phyloP scores from a whole-genome alignment of 2,888 invertebrate species.

The Chloroclystis v-ata region DNA sequence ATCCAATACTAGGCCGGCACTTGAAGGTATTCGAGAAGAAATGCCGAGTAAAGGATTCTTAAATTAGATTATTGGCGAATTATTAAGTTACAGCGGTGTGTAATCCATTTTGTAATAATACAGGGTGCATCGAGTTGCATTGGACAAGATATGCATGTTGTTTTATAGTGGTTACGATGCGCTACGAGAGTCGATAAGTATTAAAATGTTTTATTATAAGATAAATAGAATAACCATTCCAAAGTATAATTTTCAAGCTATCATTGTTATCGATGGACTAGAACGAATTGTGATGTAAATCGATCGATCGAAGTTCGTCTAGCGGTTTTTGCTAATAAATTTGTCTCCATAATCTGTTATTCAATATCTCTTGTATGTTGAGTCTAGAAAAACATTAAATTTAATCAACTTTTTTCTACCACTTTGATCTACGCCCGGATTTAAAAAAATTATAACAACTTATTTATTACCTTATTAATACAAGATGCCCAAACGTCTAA shows the following conservation, averaged over 20 bases:
- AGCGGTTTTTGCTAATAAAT: constrained; percentile 71
- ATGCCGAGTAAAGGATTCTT: constrained; percentile 47
- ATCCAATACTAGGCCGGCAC: constrained; percentile 70
- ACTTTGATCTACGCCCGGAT: no score
- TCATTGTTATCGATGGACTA: constrained; percentile 17
- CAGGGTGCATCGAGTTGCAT: constrained; percentile 1
- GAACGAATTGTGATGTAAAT: constrained; percentile 16
- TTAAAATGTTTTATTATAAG: no score
- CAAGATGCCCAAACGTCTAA: no score
- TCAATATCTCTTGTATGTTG: no score
- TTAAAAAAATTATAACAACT: no score
- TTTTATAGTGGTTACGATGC: no score
- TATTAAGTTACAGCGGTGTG: constrained; percentile 37
- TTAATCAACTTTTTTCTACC: no score
- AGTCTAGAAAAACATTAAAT: no score
- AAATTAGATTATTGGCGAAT: constrained; percentile 59
- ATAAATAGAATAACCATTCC: no score
- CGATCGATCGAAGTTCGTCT: constrained; percentile 56
- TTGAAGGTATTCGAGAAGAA: constrained; percentile 62
- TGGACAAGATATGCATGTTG: not conserved
- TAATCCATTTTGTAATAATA: constrained; percentile 28
- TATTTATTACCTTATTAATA: no score
- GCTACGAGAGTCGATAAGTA: no score
- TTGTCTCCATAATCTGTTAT: constrained; percentile 67
- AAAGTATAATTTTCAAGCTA: no score